Base-by-base conservation (phyloP, 2,888 invertebrate species). In the Tuberolachnus salignus region DNA sequence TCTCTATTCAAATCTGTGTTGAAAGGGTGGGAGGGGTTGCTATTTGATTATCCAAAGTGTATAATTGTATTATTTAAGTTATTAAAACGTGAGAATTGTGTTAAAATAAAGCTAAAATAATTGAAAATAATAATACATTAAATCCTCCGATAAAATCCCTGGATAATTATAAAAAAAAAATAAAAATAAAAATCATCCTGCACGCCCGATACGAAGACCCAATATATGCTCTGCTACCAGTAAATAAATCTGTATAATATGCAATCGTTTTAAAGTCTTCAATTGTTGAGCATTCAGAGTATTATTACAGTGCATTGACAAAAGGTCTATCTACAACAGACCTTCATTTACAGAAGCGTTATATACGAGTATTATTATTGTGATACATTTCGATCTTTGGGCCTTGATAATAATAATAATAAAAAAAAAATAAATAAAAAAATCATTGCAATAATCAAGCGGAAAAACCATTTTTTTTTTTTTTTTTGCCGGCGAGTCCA, bases 361-460 rank as follows among this genome's bases (percentile, higher is more conserved):
- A 46, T 46, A 11, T 10, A 59, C 21, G 8, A 9, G 11, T 9
- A 14, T 23, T 13, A 46, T 46, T 19, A 21, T 34, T 61, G 34
- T 63, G 46, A 74, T 57, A 69, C 67, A 61, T 78, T 69, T 69
- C 21, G 11, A 57, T 59, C 16, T 13, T 46, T 14, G n/a, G 49
- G 34, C 78, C 75, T 69, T 59, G 67, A 59, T 34, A 51, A 16
- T 51, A 63, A n/a, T n/a, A n/a, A n/a, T n/a, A n/a, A n/a, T n/a
- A n/a, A n/a, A n/a, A n/a, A n/a, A n/a, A n/a, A n/a, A n/a, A n/a
- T n/a, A n/a, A n/a, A n/a, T n/a, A n/a, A n/a, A 19, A 67, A 66
- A 46, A 73, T 63, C 73, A 59, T 49, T 55, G 21, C n/a, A 34
- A 51, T 59, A 67, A 69, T 69, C 19, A 26, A 19, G 46, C 19